These are phyloP conservation scores for Ramphastos sulfuratus DNA, from an alignment of 2,113 vertebrate genomes.

Conservation along the genomic window DNA sequence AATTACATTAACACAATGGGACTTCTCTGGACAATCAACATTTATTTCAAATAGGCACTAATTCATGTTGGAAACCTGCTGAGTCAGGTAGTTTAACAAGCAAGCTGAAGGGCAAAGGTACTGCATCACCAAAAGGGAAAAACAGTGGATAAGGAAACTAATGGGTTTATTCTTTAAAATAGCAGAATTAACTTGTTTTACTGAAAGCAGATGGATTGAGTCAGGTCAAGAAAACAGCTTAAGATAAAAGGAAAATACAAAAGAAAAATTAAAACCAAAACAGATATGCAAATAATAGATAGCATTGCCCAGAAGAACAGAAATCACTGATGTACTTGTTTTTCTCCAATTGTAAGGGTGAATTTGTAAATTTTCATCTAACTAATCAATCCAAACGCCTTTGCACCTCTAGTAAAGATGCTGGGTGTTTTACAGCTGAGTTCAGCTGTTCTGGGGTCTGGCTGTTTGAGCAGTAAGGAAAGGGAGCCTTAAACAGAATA, in stretches of 20 bases:
- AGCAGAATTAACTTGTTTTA: constrained; percentile 36
- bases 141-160: background rate
- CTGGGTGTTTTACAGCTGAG: background rate
- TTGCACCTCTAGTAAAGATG: background rate
- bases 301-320: background rate
- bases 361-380: background rate
- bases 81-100: constrained; percentile 55
- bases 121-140: constrained; percentile 15
- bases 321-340: background rate
- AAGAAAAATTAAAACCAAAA: background rate
- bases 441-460: background rate
- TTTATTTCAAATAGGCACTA: constrained; percentile 51
- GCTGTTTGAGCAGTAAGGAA: background rate
- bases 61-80: constrained; percentile 52
- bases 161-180: constrained; percentile 15
- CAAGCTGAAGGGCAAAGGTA: constrained; percentile 49
- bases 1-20: constrained; percentile 50
- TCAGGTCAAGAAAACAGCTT: constrained; percentile 2
- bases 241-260: background rate
- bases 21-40: constrained; percentile 54
- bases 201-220: background rate
- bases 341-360: background rate
- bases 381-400: background rate
- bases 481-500: background rate
- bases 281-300: background rate